phyloP scores from a whole-genome alignment of 2,888 invertebrate species.

The Ecliptopera silaceata region DNA sequence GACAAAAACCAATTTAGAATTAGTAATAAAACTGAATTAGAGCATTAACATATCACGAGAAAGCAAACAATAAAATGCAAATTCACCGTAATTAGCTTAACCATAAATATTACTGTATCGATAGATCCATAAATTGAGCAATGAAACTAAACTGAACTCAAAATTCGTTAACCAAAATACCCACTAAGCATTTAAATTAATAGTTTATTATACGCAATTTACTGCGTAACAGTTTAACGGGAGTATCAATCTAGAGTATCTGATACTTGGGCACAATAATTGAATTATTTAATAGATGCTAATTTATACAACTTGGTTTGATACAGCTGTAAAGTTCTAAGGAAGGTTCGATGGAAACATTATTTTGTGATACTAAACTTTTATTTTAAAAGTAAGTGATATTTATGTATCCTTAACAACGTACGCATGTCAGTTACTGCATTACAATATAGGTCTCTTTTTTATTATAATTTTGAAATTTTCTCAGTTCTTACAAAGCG shows the following conservation, averaged over 20 bases:
- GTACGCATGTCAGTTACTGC: too few relatives aligned
- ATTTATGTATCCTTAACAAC: too few relatives aligned
- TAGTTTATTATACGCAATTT: slow-evolving; percentile 33
- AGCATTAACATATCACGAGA: slow-evolving; percentile 33
- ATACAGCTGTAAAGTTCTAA: slow-evolving; percentile 30
- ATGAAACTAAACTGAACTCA: slow-evolving; percentile 56
- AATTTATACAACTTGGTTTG: slow-evolving; percentile 30
- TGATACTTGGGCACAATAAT: slow-evolving; percentile 31
- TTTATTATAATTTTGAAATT: too few relatives aligned
- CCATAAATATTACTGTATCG: slow-evolving; percentile 58
- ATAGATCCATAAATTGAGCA: slow-evolving; percentile 61
- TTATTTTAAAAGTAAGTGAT: too few relatives aligned
- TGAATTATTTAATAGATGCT: slow-evolving; percentile 31
- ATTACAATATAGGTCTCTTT: too few relatives aligned
- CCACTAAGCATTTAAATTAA: slow-evolving; percentile 49
- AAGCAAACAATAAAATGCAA: slow-evolving; percentile 65
- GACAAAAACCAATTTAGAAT: background rate
- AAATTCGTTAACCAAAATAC: slow-evolving; percentile 55
- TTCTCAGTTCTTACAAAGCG: too few relatives aligned
- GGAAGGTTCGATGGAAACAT: background rate
- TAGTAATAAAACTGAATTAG: background rate
- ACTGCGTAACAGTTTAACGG: slow-evolving; percentile 32
- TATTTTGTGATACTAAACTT: slow-evolving; percentile 15
- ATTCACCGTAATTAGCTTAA: slow-evolving; percentile 60
- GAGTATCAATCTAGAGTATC: slow-evolving; percentile 23